Base-by-base conservation (phyloP, 2,113 vertebrate genomes). In the Ifrita kowaldi region DNA sequence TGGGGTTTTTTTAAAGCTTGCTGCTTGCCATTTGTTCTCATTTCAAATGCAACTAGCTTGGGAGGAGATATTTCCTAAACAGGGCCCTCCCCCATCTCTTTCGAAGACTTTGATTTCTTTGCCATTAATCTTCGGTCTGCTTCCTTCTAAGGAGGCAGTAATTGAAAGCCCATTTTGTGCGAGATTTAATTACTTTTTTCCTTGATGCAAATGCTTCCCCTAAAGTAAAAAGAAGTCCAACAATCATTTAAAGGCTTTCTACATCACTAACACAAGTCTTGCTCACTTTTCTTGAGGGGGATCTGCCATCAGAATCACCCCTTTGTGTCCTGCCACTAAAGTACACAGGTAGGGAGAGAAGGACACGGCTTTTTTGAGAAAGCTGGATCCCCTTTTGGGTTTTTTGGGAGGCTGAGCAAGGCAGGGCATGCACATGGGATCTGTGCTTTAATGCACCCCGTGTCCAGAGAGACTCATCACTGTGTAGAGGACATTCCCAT, bases 31-130 rank as follows among this genome's bases (percentile, higher is more conserved):
- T 78, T 96, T 94, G 71, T 78, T 90, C 79, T 86, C 32, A 64
- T 94, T 94, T 90, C 62, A 93, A 81, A 90, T 81, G 26, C 87
- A 95, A 94, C 94, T 65, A 92, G 71, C 85, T 71, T 88, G 65
- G 52, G 60, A 82, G 60, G 65, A 96, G 68, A 57, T 56, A 88
- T 53, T 92, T 95, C 83, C 90, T 75, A 92, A 96, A 88, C 7
- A 75, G 28, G 47, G 85, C 57, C 80, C 73, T 92, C 64, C 83
- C 64, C 21, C 64, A 49, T 49, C 60, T 67, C 93, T 86, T 90
- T 75, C 64, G n/a, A 68, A 68, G 52, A 73, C 95, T 96, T 96
- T 97, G 93, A 96, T 96, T 96, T 90, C 80, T 84, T 57, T 73
- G 84, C 86, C 76, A 94, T 92, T 95, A 96, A 93, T 96, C 93